These are phyloP conservation scores for Hyphantria cunea DNA, from an alignment of 1,140 invertebrate species.

Conservation along the genomic window DNA sequence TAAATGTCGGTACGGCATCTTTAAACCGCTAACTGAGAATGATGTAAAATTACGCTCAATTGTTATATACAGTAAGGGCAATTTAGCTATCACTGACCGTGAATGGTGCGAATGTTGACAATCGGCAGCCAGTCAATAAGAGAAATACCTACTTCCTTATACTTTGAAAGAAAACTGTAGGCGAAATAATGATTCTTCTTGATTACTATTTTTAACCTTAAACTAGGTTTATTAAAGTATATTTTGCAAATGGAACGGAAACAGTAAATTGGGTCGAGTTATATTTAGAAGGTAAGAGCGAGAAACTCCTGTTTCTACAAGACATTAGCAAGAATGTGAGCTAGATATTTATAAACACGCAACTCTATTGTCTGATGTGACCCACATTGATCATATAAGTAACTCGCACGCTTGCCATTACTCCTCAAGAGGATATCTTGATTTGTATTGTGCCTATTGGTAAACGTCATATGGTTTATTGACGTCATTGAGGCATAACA, in stretches of 20 bases:
- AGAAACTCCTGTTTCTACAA: conserved; percentile 12
- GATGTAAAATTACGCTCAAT: conserved; percentile 18
- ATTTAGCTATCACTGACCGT: conserved; percentile 4
- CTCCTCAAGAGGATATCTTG: conserved; percentile 23
- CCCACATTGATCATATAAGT: conserved; percentile 34
- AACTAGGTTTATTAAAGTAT: background rate
- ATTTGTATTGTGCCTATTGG: conserved; percentile 23
- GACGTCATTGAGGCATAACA: conserved; percentile 20
- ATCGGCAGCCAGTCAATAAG: background rate
- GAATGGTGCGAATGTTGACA: background rate
- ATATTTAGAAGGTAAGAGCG: background rate
- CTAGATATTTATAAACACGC: conserved; percentile 28
- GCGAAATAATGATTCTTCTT: background rate
- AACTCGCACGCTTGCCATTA: conserved; percentile 14
- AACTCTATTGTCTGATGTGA: conserved; percentile 40
- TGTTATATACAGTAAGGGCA: conserved; percentile 12
- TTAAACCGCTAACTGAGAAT: conserved; percentile 9
- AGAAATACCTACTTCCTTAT: background rate
- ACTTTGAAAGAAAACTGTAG: background rate
- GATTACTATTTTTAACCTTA: background rate
- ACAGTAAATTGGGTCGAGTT: conserved; percentile 6
- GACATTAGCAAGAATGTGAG: conserved; percentile 29
- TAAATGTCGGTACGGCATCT: conserved; percentile 14
- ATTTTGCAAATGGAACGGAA: conserved; percentile 6
- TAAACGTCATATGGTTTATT: conserved; percentile 32